Evolutionary conservation across 2,113 vertebrate genomes (phyloP).

Genomic region (Porphyrio hochstetteri): DNA sequence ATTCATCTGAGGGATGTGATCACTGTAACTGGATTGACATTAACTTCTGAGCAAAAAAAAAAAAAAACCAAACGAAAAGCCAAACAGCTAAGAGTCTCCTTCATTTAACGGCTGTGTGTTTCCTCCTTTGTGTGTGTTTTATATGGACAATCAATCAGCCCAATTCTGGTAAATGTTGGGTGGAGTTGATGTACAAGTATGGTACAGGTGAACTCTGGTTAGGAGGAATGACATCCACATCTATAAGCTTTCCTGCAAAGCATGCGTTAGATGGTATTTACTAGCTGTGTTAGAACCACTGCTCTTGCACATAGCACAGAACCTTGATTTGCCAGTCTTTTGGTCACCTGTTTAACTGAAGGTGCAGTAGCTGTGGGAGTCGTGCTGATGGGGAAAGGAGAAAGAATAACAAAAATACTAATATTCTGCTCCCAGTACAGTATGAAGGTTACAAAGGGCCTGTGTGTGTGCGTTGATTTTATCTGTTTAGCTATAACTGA

Average conservation of each 20-base stretch:
- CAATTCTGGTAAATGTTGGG: background rate
- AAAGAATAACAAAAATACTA: background rate
- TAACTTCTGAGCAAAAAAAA: background rate
- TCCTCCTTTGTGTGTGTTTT: too few relatives aligned
- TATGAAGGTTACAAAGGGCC: background rate
- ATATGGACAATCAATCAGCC: too few relatives aligned
- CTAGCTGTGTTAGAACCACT: background rate
- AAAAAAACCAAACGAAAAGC: too few relatives aligned
- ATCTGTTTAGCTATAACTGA: background rate
- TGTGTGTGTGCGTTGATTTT: background rate
- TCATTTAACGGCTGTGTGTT: background rate
- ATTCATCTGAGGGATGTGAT: background rate
- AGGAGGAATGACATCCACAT: too few relatives aligned
- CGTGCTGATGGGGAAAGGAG: background rate
- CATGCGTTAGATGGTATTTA: background rate
- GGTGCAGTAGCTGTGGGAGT: background rate
- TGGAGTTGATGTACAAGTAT: background rate
- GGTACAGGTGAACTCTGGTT: background rate
- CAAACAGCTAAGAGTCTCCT: background rate
- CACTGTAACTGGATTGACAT: background rate
- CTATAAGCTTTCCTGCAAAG: background rate
- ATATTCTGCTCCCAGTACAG: background rate
- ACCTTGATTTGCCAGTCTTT: background rate
- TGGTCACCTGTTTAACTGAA: background rate
- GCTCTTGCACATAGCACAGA: fast-evolving